Base-by-base conservation (phyloP, 2,797 vertebrate species). In the Nyctibius grandis region DNA sequence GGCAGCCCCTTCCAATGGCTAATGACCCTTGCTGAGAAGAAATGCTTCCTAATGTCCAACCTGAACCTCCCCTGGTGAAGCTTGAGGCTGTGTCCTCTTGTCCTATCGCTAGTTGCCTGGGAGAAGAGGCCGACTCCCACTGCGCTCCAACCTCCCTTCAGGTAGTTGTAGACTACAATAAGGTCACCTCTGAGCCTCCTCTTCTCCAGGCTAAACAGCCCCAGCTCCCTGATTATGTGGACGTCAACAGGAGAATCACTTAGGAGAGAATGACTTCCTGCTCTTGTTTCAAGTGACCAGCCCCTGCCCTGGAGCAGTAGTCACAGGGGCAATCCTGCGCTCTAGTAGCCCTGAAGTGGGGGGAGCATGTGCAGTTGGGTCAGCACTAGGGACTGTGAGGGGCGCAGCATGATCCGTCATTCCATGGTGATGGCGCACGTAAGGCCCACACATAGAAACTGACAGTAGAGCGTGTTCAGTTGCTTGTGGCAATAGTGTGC, bases 391-490 rank as follows among this genome's bases (percentile, higher is more conserved):
- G 75, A 61, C 65, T 72, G 44, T 8, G 38, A 40, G 64, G 69
- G 64, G 3, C 42, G 70, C 48, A 33, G n/a, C 29, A 7, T 12
- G 3, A 11, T 6, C 4, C 0, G 3, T 11, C 8, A 1, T 53
- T n/a, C 8, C 23, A 3, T 23, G 44, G 51, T 73, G 34, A 29
- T n/a, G 65, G 23, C 5, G 8, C 53, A 3, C 6, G 17, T 21
- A 20, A 31, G 47, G 38, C 60, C 60, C 22, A 78, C 75, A 19
- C 0, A 0, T 17, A 36, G 45, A 34, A 69, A 2, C 42, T 23
- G 59, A 11, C 18, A 5, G 14, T 36, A 68, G 45, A 69, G 53
- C 78, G 20, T 12, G 1, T 22, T 61, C 26, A 29, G 65, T 50
- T 53, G 34, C 75, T 45, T 61, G 42, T 11, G 67, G 33, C 40